Base-by-base conservation (phyloP, 2,888 invertebrate species). In the Eilema griseolum region DNA sequence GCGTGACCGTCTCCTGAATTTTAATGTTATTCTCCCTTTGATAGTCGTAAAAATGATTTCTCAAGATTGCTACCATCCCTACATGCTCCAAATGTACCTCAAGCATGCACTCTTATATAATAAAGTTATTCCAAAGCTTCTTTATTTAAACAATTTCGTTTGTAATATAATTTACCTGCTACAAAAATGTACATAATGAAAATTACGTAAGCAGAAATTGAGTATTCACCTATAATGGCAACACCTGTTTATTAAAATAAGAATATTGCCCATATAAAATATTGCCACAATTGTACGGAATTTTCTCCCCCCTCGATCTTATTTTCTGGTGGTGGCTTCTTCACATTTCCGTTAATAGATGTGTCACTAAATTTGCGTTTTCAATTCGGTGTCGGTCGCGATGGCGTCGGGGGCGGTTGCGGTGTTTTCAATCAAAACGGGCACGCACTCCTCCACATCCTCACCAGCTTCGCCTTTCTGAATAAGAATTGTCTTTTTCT, bases 401-500 rank as follows among this genome's bases (percentile, higher is more conserved):
- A 63, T 74, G 76, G 80, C 80, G 82, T 76, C 76, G 75, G 74
- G 77, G 84, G 83, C 78, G 78, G 81, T 78, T 77, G 79, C 85
- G 88, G 89, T 84, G 90, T 92, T 93, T 95, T 95, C 94, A 94
- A 95, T 95, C 95, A 94, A 92, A 94, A 91, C 89, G 86, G 88
- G 93, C 94, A 95, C 95, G 94, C 95, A 94, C 92, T 92, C 93
- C 88, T 88, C 89, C 94, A 93, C 92, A 93, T 94, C 95, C 93
- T 91, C 91, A 88, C 91, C 91, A 90, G 89, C 87, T 85, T 85
- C 89, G 93, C 92, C 93, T 94, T 94, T 94, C 93, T 92, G 94
- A 94, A 95, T 95, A 95, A 94, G 94, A 95, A 95, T 95, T 93
- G 95, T 95, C 94, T 95, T 95, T 94, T 95, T 93, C 94, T 86